phyloP scores from a whole-genome alignment of 2,888 invertebrate genomes.

The Eupithecia subfuscata region DNA sequence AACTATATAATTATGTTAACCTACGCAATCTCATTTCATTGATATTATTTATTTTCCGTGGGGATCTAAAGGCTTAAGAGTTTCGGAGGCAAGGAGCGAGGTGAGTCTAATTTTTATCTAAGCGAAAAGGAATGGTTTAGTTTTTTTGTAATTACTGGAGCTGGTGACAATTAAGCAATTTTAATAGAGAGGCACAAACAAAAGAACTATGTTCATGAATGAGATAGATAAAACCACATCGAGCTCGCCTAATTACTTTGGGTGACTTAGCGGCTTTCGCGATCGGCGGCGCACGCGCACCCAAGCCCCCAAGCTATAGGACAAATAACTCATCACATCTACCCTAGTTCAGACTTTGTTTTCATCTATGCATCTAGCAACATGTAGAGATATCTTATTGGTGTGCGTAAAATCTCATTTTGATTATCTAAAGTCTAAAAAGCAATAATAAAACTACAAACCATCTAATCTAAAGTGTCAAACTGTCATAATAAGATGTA shows the following conservation, averaged over 20 bases:
- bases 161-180: neutral
- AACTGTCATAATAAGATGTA: neutral
- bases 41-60: neutral
- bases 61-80: neutral
- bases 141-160: neutral
- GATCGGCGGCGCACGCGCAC: conserved; percentile 38
- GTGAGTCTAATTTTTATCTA: neutral
- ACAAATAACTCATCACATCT: neutral
- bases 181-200: conserved; percentile 28
- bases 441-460: neutral
- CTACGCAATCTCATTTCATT: neutral
- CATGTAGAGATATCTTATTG: neutral
- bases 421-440: neutral
- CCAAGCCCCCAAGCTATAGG: neutral
- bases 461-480: neutral
- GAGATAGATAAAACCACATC: conserved; percentile 47
- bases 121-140: neutral
- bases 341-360: neutral
- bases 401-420: neutral
- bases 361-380: neutral
- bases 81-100: neutral
- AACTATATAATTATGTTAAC: neutral
- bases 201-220: conserved; percentile 48
- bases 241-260: conserved; percentile 56
- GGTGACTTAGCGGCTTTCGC: conserved; percentile 63